phyloP scores from a whole-genome alignment of 1,140 invertebrate genomes.

The Anastrepha obliqua region DNA sequence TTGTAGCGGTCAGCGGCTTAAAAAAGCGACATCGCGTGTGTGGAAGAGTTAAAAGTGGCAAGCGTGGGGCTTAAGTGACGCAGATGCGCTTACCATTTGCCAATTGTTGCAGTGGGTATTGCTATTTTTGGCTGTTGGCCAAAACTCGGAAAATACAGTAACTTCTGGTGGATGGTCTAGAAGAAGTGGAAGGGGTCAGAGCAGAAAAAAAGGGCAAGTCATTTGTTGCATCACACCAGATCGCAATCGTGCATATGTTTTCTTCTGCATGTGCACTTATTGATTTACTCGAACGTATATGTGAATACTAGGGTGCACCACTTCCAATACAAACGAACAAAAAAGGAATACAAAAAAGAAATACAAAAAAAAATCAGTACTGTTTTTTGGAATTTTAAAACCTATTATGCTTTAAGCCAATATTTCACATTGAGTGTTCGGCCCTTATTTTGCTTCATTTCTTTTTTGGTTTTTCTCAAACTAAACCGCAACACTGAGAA shows the following conservation, averaged over 20 bases:
- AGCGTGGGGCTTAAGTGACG: neutral
- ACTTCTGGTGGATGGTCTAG: neutral
- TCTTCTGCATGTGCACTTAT: neutral
- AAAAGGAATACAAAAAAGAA: too few relatives aligned
- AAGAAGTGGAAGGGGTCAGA: conserved; percentile 57
- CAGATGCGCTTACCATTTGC: neutral
- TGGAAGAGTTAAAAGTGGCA: conserved; percentile 64
- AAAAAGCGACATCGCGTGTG: neutral
- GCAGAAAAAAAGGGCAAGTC: conserved; percentile 62
- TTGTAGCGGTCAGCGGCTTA: conserved; percentile 47
- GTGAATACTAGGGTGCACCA: too few relatives aligned
- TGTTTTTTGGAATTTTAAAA: too few relatives aligned
- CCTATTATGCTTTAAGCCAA: neutral
- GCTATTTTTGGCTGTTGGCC: conserved; percentile 28
- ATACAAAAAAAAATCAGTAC: too few relatives aligned
- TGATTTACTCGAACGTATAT: too few relatives aligned
- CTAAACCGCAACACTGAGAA: neutral
- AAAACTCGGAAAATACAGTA: neutral
- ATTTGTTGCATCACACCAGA: conserved; percentile 43
- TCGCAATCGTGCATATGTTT: neutral
- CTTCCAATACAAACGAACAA: too few relatives aligned
- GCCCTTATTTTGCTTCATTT: neutral
- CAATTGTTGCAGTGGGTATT: neutral
- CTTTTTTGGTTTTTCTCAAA: neutral
- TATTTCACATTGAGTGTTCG: neutral